phyloP scores from a whole-genome alignment of 2,797 vertebrate species.

The Xiphophorus birchmanni region DNA sequence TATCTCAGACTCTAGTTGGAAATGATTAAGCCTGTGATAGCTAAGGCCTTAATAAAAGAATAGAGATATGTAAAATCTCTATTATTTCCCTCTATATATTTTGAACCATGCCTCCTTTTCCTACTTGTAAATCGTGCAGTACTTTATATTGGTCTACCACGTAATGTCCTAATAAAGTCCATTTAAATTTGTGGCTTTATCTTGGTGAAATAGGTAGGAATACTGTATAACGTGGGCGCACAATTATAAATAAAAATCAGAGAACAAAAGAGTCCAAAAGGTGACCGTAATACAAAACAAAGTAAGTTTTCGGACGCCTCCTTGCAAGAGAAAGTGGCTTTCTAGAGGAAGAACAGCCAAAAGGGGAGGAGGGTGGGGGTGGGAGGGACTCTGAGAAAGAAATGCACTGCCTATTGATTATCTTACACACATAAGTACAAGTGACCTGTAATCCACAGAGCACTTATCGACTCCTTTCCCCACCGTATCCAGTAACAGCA shows the following conservation, averaged over 20 bases:
- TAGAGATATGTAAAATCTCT: no score
- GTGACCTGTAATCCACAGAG: slow-evolving; percentile 88
- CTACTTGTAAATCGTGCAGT: background rate
- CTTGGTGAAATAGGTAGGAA: background rate
- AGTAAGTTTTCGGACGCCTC: slow-evolving; percentile 54
- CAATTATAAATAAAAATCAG: background rate
- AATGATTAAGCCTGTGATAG: slow-evolving; percentile 25
- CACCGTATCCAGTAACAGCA: slow-evolving; percentile 84
- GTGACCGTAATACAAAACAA: slow-evolving; percentile 12
- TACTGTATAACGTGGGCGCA: background rate
- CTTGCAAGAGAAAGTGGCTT: slow-evolving; percentile 70
- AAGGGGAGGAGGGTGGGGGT: slow-evolving; percentile 20
- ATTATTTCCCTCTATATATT: no score
- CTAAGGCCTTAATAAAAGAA: slow-evolving; percentile 9
- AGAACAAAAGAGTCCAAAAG: slow-evolving; percentile 17
- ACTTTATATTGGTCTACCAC: background rate
- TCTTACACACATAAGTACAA: slow-evolving; percentile 85
- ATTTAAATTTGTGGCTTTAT: background rate
- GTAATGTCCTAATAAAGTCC: background rate
- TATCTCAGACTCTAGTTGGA: slow-evolving; percentile 30
- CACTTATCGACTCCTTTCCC: slow-evolving; percentile 84
- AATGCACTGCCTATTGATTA: slow-evolving; percentile 86
- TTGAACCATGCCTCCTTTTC: no score
- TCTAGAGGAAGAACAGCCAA: slow-evolving; percentile 54
- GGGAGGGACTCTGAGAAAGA: slow-evolving; percentile 68